Base-by-base conservation (phyloP, 2,113 vertebrate species). In the Poeciliopsis turrubarensis region DNA sequence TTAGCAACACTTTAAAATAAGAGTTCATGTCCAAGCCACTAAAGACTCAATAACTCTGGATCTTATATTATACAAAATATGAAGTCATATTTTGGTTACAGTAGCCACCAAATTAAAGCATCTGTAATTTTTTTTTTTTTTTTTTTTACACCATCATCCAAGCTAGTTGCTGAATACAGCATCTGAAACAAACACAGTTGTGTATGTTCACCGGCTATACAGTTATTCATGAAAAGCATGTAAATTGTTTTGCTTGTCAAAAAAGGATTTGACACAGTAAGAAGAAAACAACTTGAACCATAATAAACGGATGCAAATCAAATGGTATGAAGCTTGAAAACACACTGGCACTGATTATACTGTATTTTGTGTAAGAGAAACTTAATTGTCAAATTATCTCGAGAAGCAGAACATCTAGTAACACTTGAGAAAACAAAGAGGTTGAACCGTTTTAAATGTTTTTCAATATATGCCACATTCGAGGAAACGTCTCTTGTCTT, bases 391-490 rank as follows among this genome's bases (percentile, higher is more conserved):
- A 47, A 65, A 62, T 72, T 51, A 81, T 72, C 62, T 65, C n/a
- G 67, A 44, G 54, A 51, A 68, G 39, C 51, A 51, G 39, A 81
- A 74, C n/a, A 65, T 72, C 51, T 75, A 22, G 7, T 75, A 80
- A 67, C 22, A 30, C 65, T 51, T 47, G 0, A 57, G 51, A 71
- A 66, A 72, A 89, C 27, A 78, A 74, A 78, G 47, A 81, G 41
- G 32, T 68, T 51, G 82, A 66, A 71, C 54, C 71, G 7, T 65
- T 60, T 66, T 47, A 61, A 82, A 70, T 86, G 44, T 15, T 81
- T 61, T 65, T 61, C 70, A 83, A 68, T 70, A 73, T 80, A 60
- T 64, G 80, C 71, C 76, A 81, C 78, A 89, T 85, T 88, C 77
- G 41, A 68, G 51, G 78, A 79, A 83, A 65, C 54, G 68, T 29